These are phyloP conservation scores for Epinephelus moara DNA, from an alignment of 2,113 vertebrate species.

Conservation along the genomic window DNA sequence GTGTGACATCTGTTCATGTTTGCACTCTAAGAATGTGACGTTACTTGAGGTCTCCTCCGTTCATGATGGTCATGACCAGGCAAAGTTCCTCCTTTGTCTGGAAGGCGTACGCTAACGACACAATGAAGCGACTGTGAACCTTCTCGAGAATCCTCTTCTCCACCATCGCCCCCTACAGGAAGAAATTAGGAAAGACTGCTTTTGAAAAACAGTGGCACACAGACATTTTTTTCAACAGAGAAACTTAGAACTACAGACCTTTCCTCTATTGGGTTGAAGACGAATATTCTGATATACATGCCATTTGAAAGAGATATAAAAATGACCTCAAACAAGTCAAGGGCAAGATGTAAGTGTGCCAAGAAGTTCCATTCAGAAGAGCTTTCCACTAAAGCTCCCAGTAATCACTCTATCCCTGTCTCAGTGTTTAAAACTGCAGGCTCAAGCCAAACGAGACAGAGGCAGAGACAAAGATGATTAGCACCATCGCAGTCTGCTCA, in stretches of 20 bases:
- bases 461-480: slow-evolving; percentile 79
- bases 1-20: neutral
- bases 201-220: neutral
- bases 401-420: slow-evolving; percentile 78
- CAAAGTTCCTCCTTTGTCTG: slow-evolving; percentile 92
- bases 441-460: slow-evolving; percentile 71
- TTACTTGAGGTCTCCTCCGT: slow-evolving; percentile 93
- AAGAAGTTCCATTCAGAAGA: slow-evolving; percentile 73
- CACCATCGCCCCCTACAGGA: slow-evolving; percentile 88
- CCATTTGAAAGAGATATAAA: slow-evolving; percentile 2
- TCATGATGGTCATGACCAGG: slow-evolving; percentile 96
- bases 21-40: slow-evolving; percentile 34
- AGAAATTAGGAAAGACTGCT: neutral
- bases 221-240: neutral
- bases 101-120: slow-evolving; percentile 91
- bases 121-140: slow-evolving; percentile 91
- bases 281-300: neutral
- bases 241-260: neutral
- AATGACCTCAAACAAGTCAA: slow-evolving; percentile 63
- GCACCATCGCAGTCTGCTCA: slow-evolving; percentile 25
- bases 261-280: neutral
- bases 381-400: slow-evolving; percentile 77
- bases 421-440: slow-evolving; percentile 77
- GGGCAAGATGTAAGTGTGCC: slow-evolving; percentile 67
- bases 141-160: slow-evolving; percentile 93